Base-by-base conservation (phyloP, 2,888 invertebrate species). In the Phortica okadai region DNA sequence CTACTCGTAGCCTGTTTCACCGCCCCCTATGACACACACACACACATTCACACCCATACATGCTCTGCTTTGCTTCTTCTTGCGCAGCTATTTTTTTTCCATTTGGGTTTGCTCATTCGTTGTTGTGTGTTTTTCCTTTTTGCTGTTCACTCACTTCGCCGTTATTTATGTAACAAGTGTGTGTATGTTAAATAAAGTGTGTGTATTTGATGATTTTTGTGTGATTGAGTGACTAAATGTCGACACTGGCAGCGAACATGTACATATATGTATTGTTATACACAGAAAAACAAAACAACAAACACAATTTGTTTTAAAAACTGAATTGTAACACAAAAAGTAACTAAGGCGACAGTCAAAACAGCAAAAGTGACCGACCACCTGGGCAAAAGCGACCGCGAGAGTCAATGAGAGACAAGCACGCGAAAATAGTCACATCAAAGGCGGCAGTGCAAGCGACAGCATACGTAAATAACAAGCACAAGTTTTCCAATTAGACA, bases 131-230 rank as follows among this genome's bases (percentile, higher is more conserved):
- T 59, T 59, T 59, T 59, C 16, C 59, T 16, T 59, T 59, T 59
- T 59, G 59, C 45, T 69, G 45, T 80, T 83, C 84, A 86, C 85
- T 84, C 83, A 80, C 81, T 87, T 86, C 80, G 85, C 88, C 85
- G 88, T 88, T 88, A 88, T 89, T 88, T 88, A 88, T 88, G 89
- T 88, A 88, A 88, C 89, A 88, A 89, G 88, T 88, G 88, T 89
- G 87, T 77, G 69, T 75, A 70, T 69, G 10, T 62, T 62, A 50
- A 70, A 54, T 70, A 21, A 70, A 70, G 21, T 21, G 70, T 70
- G 25, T 78, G 75, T 79, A 78, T 73, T 73, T 59, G 62, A 44
- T 82, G 82, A 42, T 54, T 66, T 76, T 72, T 83, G 76, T 79
- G 79, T 79, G 78, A 78, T 79, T 74, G 14, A 83, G 81, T 75